phyloP scores from a whole-genome alignment of 2,888 invertebrate genomes.

The Drosophila mulleri region DNA sequence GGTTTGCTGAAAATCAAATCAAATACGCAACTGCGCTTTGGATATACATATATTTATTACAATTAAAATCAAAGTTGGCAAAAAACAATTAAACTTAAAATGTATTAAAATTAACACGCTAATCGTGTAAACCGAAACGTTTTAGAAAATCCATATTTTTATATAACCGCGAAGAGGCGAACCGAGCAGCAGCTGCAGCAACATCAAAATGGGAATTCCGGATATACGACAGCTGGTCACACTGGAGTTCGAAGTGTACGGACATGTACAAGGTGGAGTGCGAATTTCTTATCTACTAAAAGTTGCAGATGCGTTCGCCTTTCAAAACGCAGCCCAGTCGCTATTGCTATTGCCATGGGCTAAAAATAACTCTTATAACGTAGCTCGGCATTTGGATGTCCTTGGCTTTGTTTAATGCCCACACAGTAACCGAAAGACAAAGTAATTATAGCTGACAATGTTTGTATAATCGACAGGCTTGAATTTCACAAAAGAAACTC shows the following conservation, averaged over 20 bases:
- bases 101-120: conserved; percentile 14
- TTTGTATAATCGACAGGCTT: conserved; percentile 87
- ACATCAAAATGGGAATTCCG: conserved; percentile 86
- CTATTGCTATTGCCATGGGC: conserved; percentile 15
- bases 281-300: neutral
- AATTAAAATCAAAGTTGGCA: neutral
- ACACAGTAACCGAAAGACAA: conserved; percentile 21
- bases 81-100: conserved; percentile 1
- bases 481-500: conserved; percentile 95
- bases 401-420: conserved; percentile 58
- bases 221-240: conserved; percentile 89
- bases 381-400: conserved; percentile 56
- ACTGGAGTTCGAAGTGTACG: conserved; percentile 95
- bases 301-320: too few species aligned
- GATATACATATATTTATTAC: neutral
- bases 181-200: neutral
- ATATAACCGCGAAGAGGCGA: conserved; percentile 41
- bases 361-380: conserved; percentile 58
- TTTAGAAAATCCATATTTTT: conserved; percentile 24
- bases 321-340: neutral
- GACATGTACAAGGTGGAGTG: conserved; percentile 93
- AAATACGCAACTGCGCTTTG: conserved; percentile 31
- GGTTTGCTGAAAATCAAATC: conserved; percentile 76
- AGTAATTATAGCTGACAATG: conserved; percentile 20
- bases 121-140: neutral